Evolutionary conservation across 2,888 invertebrate species (phyloP), one percentile per base, ranked within the genome.

Genomic region (Chelonus formosanus): DNA sequence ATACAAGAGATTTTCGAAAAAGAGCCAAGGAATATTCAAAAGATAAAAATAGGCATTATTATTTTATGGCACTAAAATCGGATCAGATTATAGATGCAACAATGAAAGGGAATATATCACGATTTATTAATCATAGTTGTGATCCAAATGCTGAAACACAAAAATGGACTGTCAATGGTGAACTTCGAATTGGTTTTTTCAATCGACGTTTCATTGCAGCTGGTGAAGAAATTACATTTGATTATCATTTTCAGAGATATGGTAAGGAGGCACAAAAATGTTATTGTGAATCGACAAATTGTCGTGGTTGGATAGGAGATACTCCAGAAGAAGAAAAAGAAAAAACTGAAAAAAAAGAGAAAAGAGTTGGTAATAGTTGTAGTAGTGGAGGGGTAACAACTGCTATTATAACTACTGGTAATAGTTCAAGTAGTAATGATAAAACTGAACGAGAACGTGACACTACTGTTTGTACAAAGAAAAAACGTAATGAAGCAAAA

Each of bases 101-200:
- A 0, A 86, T 90, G 75, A 96, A 94, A 84, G 99, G 99, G 43
- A 99, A 98, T 82, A 91, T 95, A 67, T 98, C 98, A 0, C 88
- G 99, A 48, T 99, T 98, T 81, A 97, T 99, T 75, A 99, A 99
- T 85, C 99, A 99, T 83, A 97, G 97, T 54, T 99, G 99, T 83
- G 97, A 98, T 76, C 99, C 99, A 0, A 99, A 99, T 84, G 95
- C 97, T 3, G 97, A 97, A 85, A 98, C 98, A 0, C 98, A 99
- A 85, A 99, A 99, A 86, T 96, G 95, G 95, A 95, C 95, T 0
- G 95, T 95, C 0, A 95, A 95, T 78, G 95, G 95, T 0, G 95
- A 96, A 82, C 85, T 98, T 53, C 88, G 98, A 72, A 95, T 99
- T 76, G 99, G 99, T 0, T 99, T 99, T 86, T 99, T 99, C 85